phyloP scores from a whole-genome alignment of 2,113 vertebrate genomes.

The Tor tambroides region DNA sequence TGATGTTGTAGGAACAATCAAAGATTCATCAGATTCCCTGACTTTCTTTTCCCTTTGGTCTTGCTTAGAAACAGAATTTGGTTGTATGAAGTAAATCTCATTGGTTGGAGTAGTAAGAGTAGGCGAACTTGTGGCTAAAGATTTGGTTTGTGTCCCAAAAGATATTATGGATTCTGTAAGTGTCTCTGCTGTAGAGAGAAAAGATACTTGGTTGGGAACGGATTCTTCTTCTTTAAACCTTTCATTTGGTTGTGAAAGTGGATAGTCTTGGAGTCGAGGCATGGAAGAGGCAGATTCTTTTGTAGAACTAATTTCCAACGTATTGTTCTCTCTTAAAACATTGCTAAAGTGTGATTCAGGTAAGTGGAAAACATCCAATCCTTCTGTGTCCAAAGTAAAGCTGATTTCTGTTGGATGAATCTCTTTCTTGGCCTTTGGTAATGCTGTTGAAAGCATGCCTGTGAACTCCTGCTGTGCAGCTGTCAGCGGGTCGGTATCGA shows the following conservation, averaged over 20 bases:
- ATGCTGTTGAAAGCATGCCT: constrained; percentile 21
- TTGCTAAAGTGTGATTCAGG: constrained; percentile 20
- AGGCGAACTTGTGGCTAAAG: not conserved
- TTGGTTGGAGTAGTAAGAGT: constrained; percentile 51
- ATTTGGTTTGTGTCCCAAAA: constrained; percentile 23
- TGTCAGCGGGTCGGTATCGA: constrained; percentile 33
- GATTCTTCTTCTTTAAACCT: not conserved
- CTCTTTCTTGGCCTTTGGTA: constrained; percentile 31
- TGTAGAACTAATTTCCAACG: not conserved
- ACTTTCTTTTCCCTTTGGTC: constrained; percentile 61
- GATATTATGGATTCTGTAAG: not conserved
- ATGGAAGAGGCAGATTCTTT: not conserved
- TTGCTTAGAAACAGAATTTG: constrained; percentile 56
- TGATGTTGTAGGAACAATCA: constrained; percentile 1
- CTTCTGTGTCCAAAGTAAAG: constrained; percentile 16
- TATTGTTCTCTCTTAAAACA: not conserved
- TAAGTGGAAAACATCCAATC: not conserved
- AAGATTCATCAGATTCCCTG: constrained; percentile 15
- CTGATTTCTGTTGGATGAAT: constrained; percentile 17
- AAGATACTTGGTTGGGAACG: not conserved
- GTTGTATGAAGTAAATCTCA: constrained; percentile 51
- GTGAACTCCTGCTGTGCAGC: constrained; percentile 35
- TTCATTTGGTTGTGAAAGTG: not conserved
- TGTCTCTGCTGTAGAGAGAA: not conserved
- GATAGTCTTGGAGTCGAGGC: not conserved